Percentiles rank a stretch among this genome's conserved stretches.
Evolutionary conservation across 2,797 vertebrate genomes (phyloP).

Genomic region (Capromys pilorides): DNA sequence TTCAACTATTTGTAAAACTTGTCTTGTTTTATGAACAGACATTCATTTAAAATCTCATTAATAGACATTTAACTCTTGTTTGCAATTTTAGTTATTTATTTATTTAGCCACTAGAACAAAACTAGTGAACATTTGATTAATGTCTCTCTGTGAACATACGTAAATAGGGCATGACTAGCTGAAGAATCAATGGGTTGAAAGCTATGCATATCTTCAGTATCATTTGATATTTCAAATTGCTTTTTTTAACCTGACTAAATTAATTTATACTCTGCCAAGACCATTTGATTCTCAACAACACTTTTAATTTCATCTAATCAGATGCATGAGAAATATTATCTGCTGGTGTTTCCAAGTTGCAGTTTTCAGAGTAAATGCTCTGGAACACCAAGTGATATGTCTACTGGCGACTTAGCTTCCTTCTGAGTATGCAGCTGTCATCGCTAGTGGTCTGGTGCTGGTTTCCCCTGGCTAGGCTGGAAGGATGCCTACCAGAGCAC

Average conservation of each 20-base stretch:
- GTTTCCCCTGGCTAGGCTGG: not conserved
- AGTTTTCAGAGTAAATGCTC: not conserved
- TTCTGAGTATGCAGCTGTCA: not conserved
- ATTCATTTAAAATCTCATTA: not conserved
- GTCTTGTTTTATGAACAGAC: not conserved
- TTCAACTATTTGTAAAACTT: not conserved
- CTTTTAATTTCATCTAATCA: not conserved
- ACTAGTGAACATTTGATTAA: not conserved
- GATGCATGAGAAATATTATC: not conserved
- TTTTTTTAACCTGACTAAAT: not conserved
- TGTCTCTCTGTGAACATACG: not conserved
- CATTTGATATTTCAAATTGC: slow-evolving; percentile 32
- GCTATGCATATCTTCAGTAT: not conserved
- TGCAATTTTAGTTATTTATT: not conserved
- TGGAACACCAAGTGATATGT: not conserved
- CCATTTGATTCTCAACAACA: not conserved
- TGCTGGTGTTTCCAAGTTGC: not conserved
- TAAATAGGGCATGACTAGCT: not conserved
- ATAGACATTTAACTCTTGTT: not conserved
- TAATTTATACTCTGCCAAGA: not conserved
- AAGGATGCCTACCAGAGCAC: not conserved
- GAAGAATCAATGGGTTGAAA: not conserved
- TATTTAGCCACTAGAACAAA: not conserved
- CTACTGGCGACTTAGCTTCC: not conserved
- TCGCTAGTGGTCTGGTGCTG: not conserved